Evolutionary conservation across 2,113 vertebrate genomes (phyloP).

Genomic region (Regulus satrapa): DNA sequence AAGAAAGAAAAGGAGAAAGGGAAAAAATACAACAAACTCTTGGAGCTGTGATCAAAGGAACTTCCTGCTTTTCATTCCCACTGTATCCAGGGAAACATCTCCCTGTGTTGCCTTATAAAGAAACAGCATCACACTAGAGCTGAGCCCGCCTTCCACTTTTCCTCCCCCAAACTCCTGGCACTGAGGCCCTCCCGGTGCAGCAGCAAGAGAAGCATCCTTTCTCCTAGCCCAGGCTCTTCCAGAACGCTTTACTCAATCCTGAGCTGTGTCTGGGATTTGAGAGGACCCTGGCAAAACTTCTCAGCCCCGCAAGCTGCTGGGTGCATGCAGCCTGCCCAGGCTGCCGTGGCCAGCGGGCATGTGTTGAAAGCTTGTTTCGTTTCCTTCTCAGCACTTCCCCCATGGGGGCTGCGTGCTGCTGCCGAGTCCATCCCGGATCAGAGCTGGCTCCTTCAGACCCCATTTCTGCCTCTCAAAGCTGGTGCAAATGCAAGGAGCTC

Average conservation of each 20-base stretch:
- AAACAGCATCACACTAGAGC: not conserved
- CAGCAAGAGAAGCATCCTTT: not conserved
- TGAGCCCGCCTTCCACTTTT: not conserved
- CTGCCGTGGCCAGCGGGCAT: not conserved
- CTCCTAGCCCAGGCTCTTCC: not conserved
- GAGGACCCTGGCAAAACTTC: not conserved
- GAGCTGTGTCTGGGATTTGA: not conserved
- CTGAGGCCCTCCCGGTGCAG: not conserved
- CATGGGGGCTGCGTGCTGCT: not conserved
- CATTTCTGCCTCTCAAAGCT: not conserved
- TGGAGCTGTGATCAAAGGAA: not conserved
- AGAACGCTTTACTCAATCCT: not conserved
- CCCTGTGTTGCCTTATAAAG: not conserved
- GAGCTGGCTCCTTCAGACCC: not conserved
- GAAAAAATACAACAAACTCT: not conserved
- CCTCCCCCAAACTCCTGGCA: not conserved
- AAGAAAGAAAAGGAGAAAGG: not conserved
- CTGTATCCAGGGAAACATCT: slow-evolving; percentile 46
- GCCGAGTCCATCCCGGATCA: not conserved
- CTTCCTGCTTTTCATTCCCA: not conserved
- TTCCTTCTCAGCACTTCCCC: slow-evolving; percentile 31
- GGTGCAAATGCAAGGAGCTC: not conserved
- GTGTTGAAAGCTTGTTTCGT: not conserved
- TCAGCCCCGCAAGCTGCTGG: not conserved
- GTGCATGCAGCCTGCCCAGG: not conserved